Conservation (phyloP, 2,113 vertebrate genomes). For the Paratilapia polleni region DNA sequence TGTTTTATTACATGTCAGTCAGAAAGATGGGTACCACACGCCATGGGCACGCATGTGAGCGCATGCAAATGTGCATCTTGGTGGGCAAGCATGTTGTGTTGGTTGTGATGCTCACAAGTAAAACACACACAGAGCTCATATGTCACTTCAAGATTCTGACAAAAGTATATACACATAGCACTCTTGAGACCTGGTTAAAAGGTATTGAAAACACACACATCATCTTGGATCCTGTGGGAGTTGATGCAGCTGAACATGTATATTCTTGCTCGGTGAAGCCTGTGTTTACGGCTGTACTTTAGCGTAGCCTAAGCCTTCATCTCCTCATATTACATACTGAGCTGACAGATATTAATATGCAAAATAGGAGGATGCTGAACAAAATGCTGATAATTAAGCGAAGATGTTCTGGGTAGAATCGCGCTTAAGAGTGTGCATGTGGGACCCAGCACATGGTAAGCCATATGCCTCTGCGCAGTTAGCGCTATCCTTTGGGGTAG, state of each 20-base stretch:
- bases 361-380: constrained; percentile 82
- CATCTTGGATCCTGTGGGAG: constrained; percentile 52
- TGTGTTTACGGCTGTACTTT: constrained; percentile 57
- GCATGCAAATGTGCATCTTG: neutral
- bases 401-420: constrained; percentile 82
- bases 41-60: constrained; percentile 52
- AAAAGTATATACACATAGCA: constrained; percentile 13
- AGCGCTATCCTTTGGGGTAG: constrained; percentile 74
- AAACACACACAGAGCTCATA: neutral
- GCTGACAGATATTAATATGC: constrained; percentile 85
- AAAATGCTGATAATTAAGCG: constrained; percentile 88
- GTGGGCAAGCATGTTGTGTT: constrained; percentile 25
- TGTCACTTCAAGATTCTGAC: constrained; percentile 34
- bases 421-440: constrained; percentile 82
- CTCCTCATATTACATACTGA: constrained; percentile 62
- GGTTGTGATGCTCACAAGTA: neutral
- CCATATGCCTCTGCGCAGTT: constrained; percentile 83
- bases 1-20: constrained; percentile 90
- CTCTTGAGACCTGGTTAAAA: constrained; percentile 57
- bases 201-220: constrained; percentile 53
- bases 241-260: constrained; percentile 9
- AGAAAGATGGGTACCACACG: constrained; percentile 76
- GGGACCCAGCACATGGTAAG: constrained; percentile 85
- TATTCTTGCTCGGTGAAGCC: constrained; percentile 46
- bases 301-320: constrained; percentile 61